A percentile compares a stretch with the other conserved stretches of the same genome.
Conservation (phyloP, 2,888 invertebrate species). For the Electrophaes corylata region DNA sequence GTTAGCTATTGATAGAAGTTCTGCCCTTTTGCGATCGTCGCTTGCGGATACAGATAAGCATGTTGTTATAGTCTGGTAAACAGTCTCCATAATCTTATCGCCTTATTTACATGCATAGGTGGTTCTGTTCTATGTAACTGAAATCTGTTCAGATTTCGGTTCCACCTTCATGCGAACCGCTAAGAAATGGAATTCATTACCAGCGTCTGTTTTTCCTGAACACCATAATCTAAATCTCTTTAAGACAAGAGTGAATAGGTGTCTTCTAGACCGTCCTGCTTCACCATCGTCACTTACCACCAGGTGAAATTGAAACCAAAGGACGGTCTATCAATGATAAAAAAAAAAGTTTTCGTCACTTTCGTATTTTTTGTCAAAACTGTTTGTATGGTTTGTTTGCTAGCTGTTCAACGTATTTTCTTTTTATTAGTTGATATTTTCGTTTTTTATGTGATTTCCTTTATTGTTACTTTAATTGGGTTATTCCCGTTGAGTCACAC, state of each 20-base stretch:
- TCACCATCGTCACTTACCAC: too few relatives aligned
- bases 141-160: neutral
- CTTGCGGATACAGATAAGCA: constrained; percentile 15
- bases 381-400: neutral
- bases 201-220: too few relatives aligned
- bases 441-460: neutral
- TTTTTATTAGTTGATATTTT: neutral
- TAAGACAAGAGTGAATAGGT: too few relatives aligned
- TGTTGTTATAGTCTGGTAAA: constrained; percentile 12
- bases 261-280: too few relatives aligned
- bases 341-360: too few relatives aligned
- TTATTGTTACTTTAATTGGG: neutral
- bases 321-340: too few relatives aligned
- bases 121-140: neutral
- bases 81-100: constrained; percentile 14
- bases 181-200: too few relatives aligned
- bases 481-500: too few relatives aligned
- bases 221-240: too few relatives aligned
- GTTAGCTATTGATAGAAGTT: neutral
- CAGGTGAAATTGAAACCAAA: too few relatives aligned
- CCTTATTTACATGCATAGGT: neutral
- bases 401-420: neutral
- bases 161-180: too few relatives aligned
- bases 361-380: neutral
- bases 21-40: neutral